phyloP scores from a whole-genome alignment of 2,797 vertebrate genomes.

The Spea hammondii region DNA sequence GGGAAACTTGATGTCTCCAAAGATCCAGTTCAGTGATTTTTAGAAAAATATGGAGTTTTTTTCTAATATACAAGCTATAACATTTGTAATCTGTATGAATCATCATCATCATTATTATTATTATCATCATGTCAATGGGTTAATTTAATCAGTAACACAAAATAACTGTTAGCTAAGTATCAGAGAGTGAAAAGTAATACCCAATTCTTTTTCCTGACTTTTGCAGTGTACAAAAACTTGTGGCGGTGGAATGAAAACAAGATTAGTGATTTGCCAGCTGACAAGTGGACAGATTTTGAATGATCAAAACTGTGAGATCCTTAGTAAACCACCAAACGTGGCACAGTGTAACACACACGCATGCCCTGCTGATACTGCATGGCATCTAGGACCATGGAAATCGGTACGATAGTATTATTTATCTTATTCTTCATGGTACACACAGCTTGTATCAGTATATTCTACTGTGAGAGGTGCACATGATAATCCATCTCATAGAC shows the following conservation, averaged over 20 bases:
- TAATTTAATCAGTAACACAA: no score
- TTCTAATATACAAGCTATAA: no score
- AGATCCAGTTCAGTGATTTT: no score
- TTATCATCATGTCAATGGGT: no score
- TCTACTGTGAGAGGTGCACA: not conserved
- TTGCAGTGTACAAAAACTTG: constrained; percentile 88
- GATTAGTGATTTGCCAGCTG: constrained; percentile 89
- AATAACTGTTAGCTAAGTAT: no score
- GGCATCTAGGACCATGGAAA: constrained; percentile 92
- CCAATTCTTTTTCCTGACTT: not conserved
- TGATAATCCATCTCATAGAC: not conserved
- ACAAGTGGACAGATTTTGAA: constrained; percentile 80
- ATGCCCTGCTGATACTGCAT: constrained; percentile 84
- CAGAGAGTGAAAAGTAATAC: no score
- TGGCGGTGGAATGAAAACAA: constrained; percentile 83
- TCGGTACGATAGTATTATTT: constrained; percentile 85
- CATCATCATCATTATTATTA: no score
- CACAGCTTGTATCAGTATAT: constrained; percentile 50
- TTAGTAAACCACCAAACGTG: constrained; percentile 82
- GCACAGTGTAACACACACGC: constrained; percentile 82
- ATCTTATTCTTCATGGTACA: constrained; percentile 49
- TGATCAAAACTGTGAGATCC: constrained; percentile 87
- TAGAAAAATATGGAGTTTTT: no score
- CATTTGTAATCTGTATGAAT: no score
- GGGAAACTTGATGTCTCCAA: no score